Evolutionary conservation across 2,113 vertebrate genomes (phyloP).

Genomic region (Sula dactylatra): DNA sequence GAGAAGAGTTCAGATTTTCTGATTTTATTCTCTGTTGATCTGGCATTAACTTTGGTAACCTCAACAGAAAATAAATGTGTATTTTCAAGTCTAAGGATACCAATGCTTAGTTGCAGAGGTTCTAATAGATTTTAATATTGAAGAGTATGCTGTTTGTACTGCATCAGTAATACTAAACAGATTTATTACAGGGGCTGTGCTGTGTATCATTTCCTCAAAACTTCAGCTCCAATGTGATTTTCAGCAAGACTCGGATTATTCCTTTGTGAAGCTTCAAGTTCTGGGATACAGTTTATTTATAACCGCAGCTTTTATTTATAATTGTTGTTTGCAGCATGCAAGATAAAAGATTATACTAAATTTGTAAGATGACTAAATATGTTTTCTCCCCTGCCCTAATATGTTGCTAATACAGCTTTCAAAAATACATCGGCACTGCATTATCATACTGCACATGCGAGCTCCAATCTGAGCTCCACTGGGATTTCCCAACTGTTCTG

Average conservation of each 20-base stretch:
- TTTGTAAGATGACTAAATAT: not conserved
- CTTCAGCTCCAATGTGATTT: not conserved
- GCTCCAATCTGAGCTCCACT: not conserved
- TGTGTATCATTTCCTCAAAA: not conserved
- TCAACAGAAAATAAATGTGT: not conserved
- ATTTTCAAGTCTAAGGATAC: not conserved
- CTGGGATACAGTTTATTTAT: not conserved
- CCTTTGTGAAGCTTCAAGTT: not conserved
- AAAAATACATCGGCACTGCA: not conserved
- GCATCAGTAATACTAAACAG: not conserved
- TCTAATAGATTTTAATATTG: not conserved
- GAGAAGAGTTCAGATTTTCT: not conserved
- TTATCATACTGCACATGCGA: fast-evolving
- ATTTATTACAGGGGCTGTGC: not conserved
- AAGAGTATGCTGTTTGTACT: not conserved
- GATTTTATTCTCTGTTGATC: not conserved
- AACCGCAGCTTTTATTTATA: not conserved
- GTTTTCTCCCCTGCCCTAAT: not conserved
- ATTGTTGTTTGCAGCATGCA: not conserved
- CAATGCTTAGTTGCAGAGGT: not conserved
- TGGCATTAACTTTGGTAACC: not conserved
- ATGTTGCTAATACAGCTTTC: not conserved
- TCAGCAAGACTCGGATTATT: not conserved
- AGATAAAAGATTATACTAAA: not conserved
- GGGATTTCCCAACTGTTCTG: not conserved